Evolutionary conservation across 2,797 vertebrate species (phyloP).

Genomic region (Halcyon badia): DNA sequence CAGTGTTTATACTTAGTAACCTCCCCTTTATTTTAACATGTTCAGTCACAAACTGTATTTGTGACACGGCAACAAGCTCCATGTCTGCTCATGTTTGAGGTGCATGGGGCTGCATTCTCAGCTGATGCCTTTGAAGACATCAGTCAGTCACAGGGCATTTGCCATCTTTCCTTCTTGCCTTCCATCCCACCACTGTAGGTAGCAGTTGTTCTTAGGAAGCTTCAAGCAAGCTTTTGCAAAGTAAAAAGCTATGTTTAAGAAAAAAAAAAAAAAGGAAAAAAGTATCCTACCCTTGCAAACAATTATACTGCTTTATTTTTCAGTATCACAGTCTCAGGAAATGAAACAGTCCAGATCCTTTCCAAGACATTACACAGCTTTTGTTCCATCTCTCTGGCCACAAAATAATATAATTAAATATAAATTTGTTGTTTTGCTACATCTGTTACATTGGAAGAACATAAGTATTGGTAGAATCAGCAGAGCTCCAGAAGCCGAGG

Average conservation of each 20-base stretch:
- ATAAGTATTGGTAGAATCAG: background rate
- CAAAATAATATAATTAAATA: constrained; percentile 32
- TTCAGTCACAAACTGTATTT: background rate
- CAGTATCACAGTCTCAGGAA: constrained; percentile 41
- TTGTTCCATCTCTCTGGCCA: background rate
- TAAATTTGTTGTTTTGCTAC: constrained; percentile 47
- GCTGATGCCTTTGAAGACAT: background rate
- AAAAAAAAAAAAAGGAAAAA: background rate
- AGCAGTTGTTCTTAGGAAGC: background rate
- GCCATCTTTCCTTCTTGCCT: background rate
- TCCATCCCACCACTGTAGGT: background rate
- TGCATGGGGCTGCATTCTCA: background rate
- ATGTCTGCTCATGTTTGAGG: background rate
- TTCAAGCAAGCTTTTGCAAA: background rate
- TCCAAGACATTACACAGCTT: background rate
- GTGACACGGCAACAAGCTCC: background rate
- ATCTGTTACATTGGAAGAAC: constrained; percentile 57
- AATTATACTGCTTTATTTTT: constrained; percentile 66
- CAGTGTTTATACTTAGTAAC: background rate
- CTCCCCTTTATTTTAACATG: background rate
- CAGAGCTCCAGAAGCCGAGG: background rate
- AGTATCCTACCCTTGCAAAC: constrained; percentile 15
- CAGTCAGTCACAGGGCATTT: background rate
- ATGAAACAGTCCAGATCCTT: constrained; percentile 25
- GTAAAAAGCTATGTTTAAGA: background rate